These are phyloP conservation scores for Drosophila engyochracea DNA, from an alignment of 2,888 invertebrate species.

Conservation along the genomic window DNA sequence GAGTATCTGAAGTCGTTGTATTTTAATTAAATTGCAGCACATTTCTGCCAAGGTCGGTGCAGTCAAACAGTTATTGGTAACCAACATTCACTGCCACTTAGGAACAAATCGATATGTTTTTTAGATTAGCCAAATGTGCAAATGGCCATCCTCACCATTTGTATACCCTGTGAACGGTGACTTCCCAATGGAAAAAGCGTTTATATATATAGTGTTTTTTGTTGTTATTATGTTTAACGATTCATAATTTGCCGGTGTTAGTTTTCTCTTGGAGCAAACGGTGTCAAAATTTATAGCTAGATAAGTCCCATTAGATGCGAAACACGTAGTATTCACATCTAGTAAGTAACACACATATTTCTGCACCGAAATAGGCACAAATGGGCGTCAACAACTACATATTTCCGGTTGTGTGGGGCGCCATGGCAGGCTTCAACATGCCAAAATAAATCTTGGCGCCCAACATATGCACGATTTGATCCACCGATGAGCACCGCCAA, in stretches of 20 bases:
- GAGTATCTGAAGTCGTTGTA: conserved; percentile 19
- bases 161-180: conserved; percentile 29
- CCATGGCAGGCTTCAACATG: conserved; percentile 68
- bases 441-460: conserved; percentile 48
- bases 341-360: conserved; percentile 28
- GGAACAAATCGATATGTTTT: conserved; percentile 65
- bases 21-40: conserved; percentile 59
- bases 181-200: not conserved
- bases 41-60: conserved; percentile 53
- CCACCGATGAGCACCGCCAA: conserved; percentile 41
- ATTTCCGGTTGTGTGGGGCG: conserved; percentile 77
- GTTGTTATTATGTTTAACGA: not conserved
- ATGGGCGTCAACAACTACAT: conserved; percentile 81
- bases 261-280: not conserved
- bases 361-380: conserved; percentile 59
- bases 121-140: conserved; percentile 5
- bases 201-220: not conserved
- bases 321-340: conserved; percentile 21
- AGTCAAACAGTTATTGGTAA: conserved; percentile 48
- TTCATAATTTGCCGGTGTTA: not conserved
- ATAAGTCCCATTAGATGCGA: not conserved
- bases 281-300: not conserved
- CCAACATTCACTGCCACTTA: conserved; percentile 68
- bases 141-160: not conserved
- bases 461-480: conserved; percentile 36